phyloP scores from a whole-genome alignment of 2,797 vertebrate species.

The Anguilla megastoma region DNA sequence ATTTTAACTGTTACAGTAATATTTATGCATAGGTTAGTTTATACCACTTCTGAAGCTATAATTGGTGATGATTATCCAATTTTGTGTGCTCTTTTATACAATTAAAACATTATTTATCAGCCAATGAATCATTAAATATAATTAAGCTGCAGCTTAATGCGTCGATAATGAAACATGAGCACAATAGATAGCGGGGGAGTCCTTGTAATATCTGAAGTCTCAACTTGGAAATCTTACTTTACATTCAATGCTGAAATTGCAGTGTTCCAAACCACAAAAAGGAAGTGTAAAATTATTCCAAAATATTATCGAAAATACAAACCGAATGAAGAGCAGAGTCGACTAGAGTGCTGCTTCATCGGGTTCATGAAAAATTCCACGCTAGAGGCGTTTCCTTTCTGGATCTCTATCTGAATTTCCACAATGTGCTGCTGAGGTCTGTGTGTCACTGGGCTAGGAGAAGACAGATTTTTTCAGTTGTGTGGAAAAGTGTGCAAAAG shows the following conservation, averaged over 20 bases:
- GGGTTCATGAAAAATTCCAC: background rate
- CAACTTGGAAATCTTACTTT: background rate
- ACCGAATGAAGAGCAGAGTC: background rate
- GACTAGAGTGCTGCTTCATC: background rate
- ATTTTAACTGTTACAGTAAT: background rate
- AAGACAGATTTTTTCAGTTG: background rate
- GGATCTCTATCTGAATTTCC: background rate
- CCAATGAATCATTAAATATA: background rate
- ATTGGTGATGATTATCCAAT: background rate
- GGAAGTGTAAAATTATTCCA: background rate
- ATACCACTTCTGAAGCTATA: background rate
- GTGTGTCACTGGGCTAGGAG: background rate
- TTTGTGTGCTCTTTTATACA: background rate
- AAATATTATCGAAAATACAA: background rate
- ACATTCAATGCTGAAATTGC: background rate
- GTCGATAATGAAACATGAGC: background rate
- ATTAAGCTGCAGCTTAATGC: background rate
- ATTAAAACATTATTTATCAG: background rate
- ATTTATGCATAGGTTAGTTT: background rate
- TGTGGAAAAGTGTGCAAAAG: background rate
- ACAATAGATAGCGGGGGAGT: background rate
- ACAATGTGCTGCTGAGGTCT: background rate
- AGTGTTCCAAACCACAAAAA: background rate
- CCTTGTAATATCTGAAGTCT: background rate
- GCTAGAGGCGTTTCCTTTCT: constrained; percentile 9